Evolutionary conservation across 2,113 vertebrate species (phyloP).

Genomic region (Phylloscopus trochilus): DNA sequence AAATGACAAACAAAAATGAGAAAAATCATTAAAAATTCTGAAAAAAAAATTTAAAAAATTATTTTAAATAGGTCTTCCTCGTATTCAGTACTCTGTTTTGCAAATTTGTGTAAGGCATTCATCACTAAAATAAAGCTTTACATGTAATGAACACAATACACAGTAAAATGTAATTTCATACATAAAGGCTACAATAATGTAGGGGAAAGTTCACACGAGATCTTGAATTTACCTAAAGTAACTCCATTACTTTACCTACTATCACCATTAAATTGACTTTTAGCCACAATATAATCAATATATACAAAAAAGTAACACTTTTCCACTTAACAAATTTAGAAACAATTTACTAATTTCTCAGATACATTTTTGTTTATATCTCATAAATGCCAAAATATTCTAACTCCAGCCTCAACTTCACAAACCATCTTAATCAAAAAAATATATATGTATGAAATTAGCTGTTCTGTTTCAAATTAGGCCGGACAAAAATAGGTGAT

Average conservation of each 20-base stretch:
- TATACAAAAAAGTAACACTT: neutral
- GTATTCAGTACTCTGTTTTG: neutral
- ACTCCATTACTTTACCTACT: constrained; percentile 54
- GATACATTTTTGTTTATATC: neutral
- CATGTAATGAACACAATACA: constrained; percentile 48
- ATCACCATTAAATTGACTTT: constrained; percentile 62
- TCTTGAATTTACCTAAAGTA: constrained; percentile 47
- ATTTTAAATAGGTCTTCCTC: neutral
- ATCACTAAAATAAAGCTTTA: constrained; percentile 16
- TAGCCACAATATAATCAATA: constrained; percentile 42
- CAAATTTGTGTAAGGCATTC: neutral
- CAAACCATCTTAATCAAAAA: neutral
- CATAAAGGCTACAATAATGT: constrained; percentile 43
- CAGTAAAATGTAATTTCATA: constrained; percentile 59
- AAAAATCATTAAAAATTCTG: neutral
- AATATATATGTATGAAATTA: neutral
- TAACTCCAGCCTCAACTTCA: neutral
- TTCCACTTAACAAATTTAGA: constrained; percentile 36
- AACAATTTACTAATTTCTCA: constrained; percentile 38
- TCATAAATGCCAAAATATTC: neutral
- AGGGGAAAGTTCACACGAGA: constrained; percentile 33
- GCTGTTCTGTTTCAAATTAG: neutral
- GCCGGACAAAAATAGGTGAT: neutral
- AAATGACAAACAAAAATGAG: neutral
- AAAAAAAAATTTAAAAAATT: neutral